These are phyloP conservation scores for Acromyrmex heyeri DNA, from an alignment of 1,140 invertebrate species.

Conservation along the genomic window DNA sequence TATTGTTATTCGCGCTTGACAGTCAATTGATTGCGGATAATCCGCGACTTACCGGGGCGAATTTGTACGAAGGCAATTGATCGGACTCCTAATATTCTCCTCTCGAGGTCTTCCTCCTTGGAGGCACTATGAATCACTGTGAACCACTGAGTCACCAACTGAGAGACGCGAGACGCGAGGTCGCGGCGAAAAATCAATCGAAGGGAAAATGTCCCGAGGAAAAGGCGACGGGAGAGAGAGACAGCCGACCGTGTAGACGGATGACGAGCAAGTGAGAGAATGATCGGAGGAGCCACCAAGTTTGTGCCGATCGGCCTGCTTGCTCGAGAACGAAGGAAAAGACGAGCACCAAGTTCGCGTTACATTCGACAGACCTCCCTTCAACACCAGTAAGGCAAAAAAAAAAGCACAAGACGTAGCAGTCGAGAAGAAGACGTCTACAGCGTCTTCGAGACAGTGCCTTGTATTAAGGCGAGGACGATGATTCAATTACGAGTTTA, in stretches of 20 bases:
- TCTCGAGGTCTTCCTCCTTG: slow-evolving; percentile 34
- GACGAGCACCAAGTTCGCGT: slow-evolving; percentile 47
- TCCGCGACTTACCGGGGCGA: slow-evolving; percentile 55
- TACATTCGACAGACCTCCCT: slow-evolving; percentile 12
- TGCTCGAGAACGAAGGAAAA: slow-evolving; percentile 71
- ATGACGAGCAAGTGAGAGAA: slow-evolving; percentile 80
- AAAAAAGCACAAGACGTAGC: not conserved
- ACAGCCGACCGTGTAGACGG: slow-evolving; percentile 65
- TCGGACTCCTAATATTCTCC: slow-evolving; percentile 43
- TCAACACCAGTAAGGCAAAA: not conserved
- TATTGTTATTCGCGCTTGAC: not conserved
- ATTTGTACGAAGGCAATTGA: not conserved
- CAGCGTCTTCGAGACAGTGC: not conserved
- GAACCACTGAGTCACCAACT: slow-evolving; percentile 66
- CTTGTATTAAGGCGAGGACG: not conserved
- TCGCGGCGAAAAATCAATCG: slow-evolving; percentile 47
- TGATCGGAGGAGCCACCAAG: slow-evolving; percentile 67
- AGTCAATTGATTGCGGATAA: not conserved
- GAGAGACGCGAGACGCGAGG: slow-evolving; percentile 46
- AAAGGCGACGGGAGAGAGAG: slow-evolving; percentile 6
- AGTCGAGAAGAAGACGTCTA: not conserved
- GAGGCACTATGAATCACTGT: slow-evolving; percentile 67
- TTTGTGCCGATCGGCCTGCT: slow-evolving; percentile 60
- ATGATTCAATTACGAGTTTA: slow-evolving; percentile 13
- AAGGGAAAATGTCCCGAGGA: slow-evolving; percentile 18